phyloP scores from a whole-genome alignment of 2,113 vertebrate genomes.

The Apus apus region DNA sequence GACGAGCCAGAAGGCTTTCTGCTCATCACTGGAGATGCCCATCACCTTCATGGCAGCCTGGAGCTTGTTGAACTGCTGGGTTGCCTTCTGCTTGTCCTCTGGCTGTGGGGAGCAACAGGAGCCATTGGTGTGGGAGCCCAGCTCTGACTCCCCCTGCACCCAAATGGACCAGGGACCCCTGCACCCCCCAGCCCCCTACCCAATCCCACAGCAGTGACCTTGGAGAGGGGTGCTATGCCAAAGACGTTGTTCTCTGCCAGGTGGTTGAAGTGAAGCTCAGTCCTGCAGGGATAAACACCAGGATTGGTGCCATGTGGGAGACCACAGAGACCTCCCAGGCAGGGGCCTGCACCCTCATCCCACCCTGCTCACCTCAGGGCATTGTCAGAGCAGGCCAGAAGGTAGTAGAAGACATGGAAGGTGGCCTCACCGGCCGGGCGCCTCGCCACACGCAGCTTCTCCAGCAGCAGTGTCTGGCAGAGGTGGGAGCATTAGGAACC shows the following conservation, averaged over 20 bases:
- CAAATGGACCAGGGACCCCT: not conserved
- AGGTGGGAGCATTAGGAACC: not conserved
- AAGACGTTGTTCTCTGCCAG: constrained; percentile 92
- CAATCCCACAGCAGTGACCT: constrained; percentile 73
- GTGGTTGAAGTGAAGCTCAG: constrained; percentile 96
- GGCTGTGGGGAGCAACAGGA: constrained; percentile 65
- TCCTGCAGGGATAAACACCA: constrained; percentile 76
- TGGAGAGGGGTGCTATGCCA: constrained; percentile 85
- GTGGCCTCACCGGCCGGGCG: constrained; percentile 86
- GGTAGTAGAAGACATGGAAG: constrained; percentile 95
- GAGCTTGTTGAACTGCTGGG: constrained; percentile 93
- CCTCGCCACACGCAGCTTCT: constrained; percentile 89
- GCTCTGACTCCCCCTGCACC: not conserved
- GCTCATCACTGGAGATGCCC: constrained; percentile 89
- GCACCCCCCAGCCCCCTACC: fast-evolving
- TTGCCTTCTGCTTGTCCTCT: constrained; percentile 93
- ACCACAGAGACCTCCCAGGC: fast-evolving
- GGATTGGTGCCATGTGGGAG: not conserved
- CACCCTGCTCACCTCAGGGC: constrained; percentile 82
- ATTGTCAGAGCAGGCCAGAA: constrained; percentile 90
- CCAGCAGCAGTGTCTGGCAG: constrained; percentile 91
- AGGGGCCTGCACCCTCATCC: not conserved
- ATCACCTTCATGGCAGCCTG: constrained; percentile 97
- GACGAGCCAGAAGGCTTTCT: constrained; percentile 88
- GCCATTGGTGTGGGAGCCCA: fast-evolving